A percentile compares a stretch with the other conserved stretches of the same genome.
Conservation (phyloP, 2,888 invertebrate genomes). For the Balanococcus diminutus region DNA sequence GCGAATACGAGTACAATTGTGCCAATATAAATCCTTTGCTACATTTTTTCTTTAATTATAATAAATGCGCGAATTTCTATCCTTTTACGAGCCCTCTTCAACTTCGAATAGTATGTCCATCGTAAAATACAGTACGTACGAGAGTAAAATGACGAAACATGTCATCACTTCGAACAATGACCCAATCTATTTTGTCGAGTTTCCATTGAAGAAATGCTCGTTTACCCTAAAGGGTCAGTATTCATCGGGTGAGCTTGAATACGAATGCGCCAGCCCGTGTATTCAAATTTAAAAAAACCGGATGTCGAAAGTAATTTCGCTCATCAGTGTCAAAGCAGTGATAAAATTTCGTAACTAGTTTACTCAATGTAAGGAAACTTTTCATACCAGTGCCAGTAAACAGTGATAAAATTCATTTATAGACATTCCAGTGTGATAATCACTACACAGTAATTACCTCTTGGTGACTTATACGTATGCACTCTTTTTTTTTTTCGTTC, state of each 20-base stretch:
- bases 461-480: not conserved
- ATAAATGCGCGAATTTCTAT: not conserved
- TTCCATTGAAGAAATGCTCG: slow-evolving; percentile 1
- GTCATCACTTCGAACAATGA: slow-evolving; percentile 9
- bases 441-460: not conserved
- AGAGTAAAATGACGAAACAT: not conserved
- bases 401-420: not conserved
- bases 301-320: slow-evolving; percentile 17
- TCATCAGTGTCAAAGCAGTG: slow-evolving; percentile 2
- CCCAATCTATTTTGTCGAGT: not conserved
- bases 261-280: not conserved
- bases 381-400: not conserved
- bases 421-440: not conserved
- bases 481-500: not conserved
- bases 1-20: not conserved
- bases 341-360: slow-evolving; percentile 1
- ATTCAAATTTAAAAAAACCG: not conserved
- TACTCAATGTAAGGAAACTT: not conserved
- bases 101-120: not conserved
- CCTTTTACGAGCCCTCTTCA: not conserved
- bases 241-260: not conserved
- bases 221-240: slow-evolving; percentile 12
- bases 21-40: not conserved
- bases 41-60: not conserved
- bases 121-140: not conserved